Percentiles rank a stretch among this genome's conserved stretches.
Conservation (phyloP, 2,888 invertebrate species). For the Drosophila fulvimacula region DNA sequence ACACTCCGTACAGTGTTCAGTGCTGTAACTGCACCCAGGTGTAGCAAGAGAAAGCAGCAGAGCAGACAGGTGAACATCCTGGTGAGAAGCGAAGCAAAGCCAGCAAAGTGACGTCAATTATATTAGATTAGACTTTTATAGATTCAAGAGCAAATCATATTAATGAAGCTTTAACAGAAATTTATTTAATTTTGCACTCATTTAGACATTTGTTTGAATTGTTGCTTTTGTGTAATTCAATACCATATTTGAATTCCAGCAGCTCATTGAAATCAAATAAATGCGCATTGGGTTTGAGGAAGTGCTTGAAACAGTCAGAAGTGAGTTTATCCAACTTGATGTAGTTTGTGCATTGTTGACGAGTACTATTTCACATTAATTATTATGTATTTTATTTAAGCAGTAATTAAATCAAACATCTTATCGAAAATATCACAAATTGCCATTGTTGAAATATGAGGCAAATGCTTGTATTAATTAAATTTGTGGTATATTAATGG, state of each 20-base stretch:
- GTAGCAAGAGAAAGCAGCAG: no score
- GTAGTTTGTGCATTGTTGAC: not conserved
- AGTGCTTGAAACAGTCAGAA: not conserved
- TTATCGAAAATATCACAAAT: constrained; percentile 31
- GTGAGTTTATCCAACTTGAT: not conserved
- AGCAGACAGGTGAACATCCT: not conserved
- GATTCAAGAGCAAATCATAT: no score
- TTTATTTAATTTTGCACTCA: not conserved
- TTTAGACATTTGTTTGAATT: not conserved
- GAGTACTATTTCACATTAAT: not conserved
- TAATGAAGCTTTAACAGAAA: not conserved
- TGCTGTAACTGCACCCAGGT: not conserved
- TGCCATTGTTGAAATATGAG: constrained; percentile 40
- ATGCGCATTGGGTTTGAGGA: not conserved
- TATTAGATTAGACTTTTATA: not conserved
- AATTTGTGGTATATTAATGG: constrained; percentile 51
- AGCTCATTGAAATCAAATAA: not conserved
- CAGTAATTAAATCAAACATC: not conserved
- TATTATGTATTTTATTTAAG: not conserved
- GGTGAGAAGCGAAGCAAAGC: no score
- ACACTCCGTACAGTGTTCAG: not conserved
- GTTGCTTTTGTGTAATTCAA: not conserved
- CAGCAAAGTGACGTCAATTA: not conserved
- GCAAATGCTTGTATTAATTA: constrained; percentile 53
- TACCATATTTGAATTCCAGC: not conserved